Percentiles rank a stretch among this genome's conserved stretches.
Evolutionary conservation across 1,140 invertebrate species (phyloP).

Genomic region (Listronotus bonariensis): DNA sequence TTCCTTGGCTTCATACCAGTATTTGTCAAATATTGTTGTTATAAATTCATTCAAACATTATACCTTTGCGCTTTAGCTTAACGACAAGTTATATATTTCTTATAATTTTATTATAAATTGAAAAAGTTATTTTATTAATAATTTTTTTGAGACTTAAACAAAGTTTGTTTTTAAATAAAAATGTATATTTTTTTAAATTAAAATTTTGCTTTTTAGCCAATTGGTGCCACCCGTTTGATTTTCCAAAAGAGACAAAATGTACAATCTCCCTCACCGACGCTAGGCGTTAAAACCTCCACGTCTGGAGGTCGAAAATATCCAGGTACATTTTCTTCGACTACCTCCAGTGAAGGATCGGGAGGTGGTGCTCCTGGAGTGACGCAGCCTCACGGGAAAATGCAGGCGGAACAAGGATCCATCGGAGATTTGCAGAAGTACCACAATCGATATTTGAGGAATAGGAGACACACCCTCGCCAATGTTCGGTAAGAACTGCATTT

Average conservation of each 20-base stretch:
- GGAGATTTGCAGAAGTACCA: conserved; percentile 85
- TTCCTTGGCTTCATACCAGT: no score
- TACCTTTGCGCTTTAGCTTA: no score
- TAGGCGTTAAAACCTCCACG: conserved; percentile 46
- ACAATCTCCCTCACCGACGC: conserved; percentile 50
- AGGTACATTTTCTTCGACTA: conserved; percentile 40
- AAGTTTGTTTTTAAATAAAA: no score
- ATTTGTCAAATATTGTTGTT: no score
- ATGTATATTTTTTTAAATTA: background rate
- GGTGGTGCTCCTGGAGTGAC: conserved; percentile 42
- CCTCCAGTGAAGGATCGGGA: conserved; percentile 44
- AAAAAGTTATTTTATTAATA: no score
- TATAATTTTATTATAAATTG: no score
- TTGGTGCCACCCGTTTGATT: conserved; percentile 40
- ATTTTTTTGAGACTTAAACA: no score
- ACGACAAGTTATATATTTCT: no score
- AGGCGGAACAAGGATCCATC: conserved; percentile 86
- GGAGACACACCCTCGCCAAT: conserved; percentile 83
- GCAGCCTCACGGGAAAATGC: conserved; percentile 69
- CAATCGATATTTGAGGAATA: conserved; percentile 77
- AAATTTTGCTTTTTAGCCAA: conserved; percentile 32
- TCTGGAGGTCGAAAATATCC: conserved; percentile 42
- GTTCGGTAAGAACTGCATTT: conserved; percentile 73
- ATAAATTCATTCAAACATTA: no score
- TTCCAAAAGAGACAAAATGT: conserved; percentile 50